Percentiles rank a stretch among this genome's conserved stretches.
phyloP scores from a whole-genome alignment of 30 jellyfish, hydroid and myxozoan genomes.

The Chironex yamaguchii region DNA sequence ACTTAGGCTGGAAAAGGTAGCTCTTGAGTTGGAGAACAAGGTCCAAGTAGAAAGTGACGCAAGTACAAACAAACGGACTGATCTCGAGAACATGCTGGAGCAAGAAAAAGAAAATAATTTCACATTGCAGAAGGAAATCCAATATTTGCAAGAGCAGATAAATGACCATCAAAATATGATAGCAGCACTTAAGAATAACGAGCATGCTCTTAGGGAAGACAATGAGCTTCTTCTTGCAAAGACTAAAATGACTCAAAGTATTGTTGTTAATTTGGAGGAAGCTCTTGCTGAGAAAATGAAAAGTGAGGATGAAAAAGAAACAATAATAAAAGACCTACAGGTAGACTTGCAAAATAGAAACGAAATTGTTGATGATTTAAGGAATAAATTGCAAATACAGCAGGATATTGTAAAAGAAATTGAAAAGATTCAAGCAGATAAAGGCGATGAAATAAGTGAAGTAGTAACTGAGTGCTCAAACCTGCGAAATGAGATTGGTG shows the following conservation, averaged over 20 bases:
- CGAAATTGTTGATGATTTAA: not conserved
- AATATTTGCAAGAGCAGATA: too few relatives aligned
- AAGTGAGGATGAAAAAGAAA: too few relatives aligned
- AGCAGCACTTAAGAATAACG: too few relatives aligned
- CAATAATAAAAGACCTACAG: too few relatives aligned
- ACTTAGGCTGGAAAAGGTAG: constrained; percentile 31
- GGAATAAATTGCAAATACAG: not conserved
- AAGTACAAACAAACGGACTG: not conserved
- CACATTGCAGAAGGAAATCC: not conserved
- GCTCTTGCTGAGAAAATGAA: too few relatives aligned
- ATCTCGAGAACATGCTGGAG: not conserved
- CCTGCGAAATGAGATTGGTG: too few relatives aligned
- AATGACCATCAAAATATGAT: too few relatives aligned
- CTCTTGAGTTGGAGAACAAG: constrained; percentile 18
- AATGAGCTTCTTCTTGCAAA: too few relatives aligned
- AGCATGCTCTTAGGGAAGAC: too few relatives aligned
- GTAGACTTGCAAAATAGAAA: not conserved
- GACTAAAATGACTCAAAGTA: too few relatives aligned
- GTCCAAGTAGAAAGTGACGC: constrained; percentile 5
- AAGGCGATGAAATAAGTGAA: constrained; percentile 5
- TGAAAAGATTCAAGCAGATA: constrained; percentile 16
- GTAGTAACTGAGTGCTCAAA: too few relatives aligned
- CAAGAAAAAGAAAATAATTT: not conserved
- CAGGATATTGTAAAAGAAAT: not conserved
- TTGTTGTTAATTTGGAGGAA: too few relatives aligned